Conservation (phyloP, 2,888 invertebrate species). For the Melanostoma scalare region DNA sequence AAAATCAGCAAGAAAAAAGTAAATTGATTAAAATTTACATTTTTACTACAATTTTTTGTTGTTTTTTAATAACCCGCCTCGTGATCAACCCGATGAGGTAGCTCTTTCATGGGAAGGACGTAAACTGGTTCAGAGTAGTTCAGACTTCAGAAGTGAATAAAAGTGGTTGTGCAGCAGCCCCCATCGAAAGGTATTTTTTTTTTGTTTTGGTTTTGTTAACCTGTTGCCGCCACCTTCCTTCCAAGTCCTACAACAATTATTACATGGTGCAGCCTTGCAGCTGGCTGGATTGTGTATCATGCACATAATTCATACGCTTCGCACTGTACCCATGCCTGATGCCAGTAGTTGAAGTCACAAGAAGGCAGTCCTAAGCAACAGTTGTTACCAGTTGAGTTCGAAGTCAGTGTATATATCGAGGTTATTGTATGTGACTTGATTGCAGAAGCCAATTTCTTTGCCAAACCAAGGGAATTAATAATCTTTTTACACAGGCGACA, state of each 20-base stretch:
- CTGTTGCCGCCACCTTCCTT: constrained; percentile 2
- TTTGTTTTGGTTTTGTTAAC: constrained; percentile 19
- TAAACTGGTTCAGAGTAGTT: constrained; percentile 49
- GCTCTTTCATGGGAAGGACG: neutral
- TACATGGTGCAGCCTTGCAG: too few relatives aligned
- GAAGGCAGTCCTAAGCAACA: neutral
- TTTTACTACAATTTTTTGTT: constrained; percentile 21
- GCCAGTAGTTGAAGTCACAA: neutral
- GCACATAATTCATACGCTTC: constrained; percentile 33
- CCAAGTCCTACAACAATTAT: neutral
- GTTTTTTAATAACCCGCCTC: neutral
- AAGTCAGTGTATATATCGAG: neutral
- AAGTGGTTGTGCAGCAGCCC: constrained; percentile 10
- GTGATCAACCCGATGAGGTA: too few relatives aligned
- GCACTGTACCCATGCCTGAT: neutral
- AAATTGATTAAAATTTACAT: constrained; percentile 54
- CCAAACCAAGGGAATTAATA: constrained; percentile 36
- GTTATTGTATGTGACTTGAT: neutral
- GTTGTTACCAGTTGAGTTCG: neutral
- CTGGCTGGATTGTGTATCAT: neutral
- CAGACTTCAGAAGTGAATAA: too few relatives aligned
- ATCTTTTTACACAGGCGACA: neutral
- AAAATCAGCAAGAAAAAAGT: neutral
- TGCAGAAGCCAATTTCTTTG: constrained; percentile 33
- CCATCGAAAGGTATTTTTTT: neutral